A percentile compares a stretch with the other conserved stretches of the same genome.
Evolutionary conservation across 1,140 invertebrate species (phyloP).

Genomic region (Anastatus disparis): DNA sequence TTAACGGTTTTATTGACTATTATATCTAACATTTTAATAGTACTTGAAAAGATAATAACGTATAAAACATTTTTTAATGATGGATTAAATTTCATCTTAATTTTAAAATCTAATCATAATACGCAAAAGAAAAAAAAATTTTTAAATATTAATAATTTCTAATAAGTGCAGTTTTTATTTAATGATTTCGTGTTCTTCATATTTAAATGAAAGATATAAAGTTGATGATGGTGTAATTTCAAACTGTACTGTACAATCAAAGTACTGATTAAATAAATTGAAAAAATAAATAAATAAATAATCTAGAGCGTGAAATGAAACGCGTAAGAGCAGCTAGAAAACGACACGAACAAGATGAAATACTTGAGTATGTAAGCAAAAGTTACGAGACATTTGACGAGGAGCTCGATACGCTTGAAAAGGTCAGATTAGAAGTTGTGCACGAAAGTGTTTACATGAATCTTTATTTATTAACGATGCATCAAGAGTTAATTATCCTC

Average conservation of each 20-base stretch:
- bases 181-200: too few species aligned
- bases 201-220: background rate
- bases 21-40: too few species aligned
- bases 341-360: slow-evolving; percentile 73
- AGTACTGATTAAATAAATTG: background rate
- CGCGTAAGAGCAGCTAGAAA: slow-evolving; percentile 53
- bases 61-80: too few species aligned
- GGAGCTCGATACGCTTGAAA: slow-evolving; percentile 70
- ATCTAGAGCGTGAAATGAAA: slow-evolving; percentile 61
- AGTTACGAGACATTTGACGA: slow-evolving; percentile 75
- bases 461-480: slow-evolving; percentile 76
- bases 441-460: slow-evolving; percentile 73
- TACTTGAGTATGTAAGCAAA: slow-evolving; percentile 70
- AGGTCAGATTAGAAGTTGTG: slow-evolving; percentile 73
- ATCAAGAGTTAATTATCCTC: slow-evolving; percentile 82
- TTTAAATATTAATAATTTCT: too few species aligned
- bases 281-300: background rate
- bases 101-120: too few species aligned
- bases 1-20: too few species aligned
- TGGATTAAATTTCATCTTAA: too few species aligned
- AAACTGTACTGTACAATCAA: background rate
- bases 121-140: too few species aligned
- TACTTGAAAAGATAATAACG: too few species aligned
- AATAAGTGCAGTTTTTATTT: too few species aligned
- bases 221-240: background rate